Conservation (phyloP, 2,797 vertebrate genomes). For the Phalanger gymnotis region DNA sequence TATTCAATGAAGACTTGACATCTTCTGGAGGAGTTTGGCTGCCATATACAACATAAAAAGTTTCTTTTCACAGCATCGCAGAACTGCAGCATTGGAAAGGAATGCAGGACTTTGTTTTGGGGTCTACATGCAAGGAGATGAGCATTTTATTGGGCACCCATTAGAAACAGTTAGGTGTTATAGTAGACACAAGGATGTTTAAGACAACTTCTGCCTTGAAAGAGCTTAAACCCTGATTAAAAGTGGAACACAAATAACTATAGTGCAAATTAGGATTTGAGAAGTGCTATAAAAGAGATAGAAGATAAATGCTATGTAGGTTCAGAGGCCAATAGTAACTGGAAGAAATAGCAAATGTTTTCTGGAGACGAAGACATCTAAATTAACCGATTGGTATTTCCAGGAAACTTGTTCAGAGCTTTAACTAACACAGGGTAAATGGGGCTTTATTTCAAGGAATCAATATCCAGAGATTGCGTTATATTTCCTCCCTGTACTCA, state of each 20-base stretch:
- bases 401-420: neutral
- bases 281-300: neutral
- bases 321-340: neutral
- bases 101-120: neutral
- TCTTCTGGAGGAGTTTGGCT: neutral
- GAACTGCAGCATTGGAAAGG: neutral
- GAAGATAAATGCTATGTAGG: neutral
- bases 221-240: neutral
- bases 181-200: neutral
- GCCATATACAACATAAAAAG: neutral
- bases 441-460: neutral
- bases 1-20: neutral
- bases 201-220: neutral
- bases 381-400: neutral
- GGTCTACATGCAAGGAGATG: neutral
- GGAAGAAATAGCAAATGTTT: neutral
- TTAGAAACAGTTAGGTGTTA: neutral
- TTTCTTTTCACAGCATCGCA: neutral
- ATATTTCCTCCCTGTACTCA: neutral
- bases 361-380: neutral
- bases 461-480: neutral
- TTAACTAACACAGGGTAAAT: neutral
- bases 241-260: neutral
- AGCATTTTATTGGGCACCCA: neutral
- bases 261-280: neutral